Evolutionary conservation across 2,888 invertebrate genomes (phyloP).

Genomic region (Teleogryllus oceanicus): DNA sequence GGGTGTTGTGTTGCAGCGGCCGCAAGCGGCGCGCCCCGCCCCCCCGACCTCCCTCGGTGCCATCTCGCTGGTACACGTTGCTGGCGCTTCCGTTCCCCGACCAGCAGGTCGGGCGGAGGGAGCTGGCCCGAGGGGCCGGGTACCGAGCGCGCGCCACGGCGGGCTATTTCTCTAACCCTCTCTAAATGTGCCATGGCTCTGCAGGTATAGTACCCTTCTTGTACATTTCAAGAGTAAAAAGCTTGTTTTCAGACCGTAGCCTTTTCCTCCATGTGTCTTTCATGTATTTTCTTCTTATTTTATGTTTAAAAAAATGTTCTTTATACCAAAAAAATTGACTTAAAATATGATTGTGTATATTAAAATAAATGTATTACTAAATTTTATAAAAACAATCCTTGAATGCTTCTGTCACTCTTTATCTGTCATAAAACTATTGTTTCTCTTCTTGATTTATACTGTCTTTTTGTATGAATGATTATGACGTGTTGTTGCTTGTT

Average conservation of each 20-base stretch:
- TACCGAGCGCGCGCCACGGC: slow-evolving; percentile 72
- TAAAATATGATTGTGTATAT: too few relatives aligned
- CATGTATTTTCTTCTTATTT: too few relatives aligned
- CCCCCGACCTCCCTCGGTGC: slow-evolving; percentile 52
- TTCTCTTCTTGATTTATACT: too few relatives aligned
- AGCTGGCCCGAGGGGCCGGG: slow-evolving; percentile 69
- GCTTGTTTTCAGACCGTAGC: slow-evolving; percentile 1
- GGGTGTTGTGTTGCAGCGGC: slow-evolving; percentile 45
- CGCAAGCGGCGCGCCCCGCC: slow-evolving; percentile 49
- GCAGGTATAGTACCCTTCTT: background rate
- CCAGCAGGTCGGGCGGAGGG: slow-evolving; percentile 84
- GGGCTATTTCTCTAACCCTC: slow-evolving; percentile 85
- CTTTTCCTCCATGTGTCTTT: slow-evolving; percentile 11
- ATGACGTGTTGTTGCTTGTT: too few relatives aligned
- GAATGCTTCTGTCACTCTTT: too few relatives aligned
- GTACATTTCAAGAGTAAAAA: background rate
- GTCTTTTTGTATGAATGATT: too few relatives aligned
- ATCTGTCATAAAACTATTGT: too few relatives aligned
- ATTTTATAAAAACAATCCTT: too few relatives aligned
- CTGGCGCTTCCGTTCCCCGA: slow-evolving; percentile 89
- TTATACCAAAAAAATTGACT: too few relatives aligned
- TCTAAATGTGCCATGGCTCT: slow-evolving; percentile 50
- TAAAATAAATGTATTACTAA: too few relatives aligned
- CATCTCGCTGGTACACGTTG: slow-evolving; percentile 83
- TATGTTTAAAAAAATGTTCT: too few relatives aligned